Percentiles rank a stretch among this genome's conserved stretches.
Evolutionary conservation across 2,888 invertebrate genomes (phyloP).

Genomic region (Stramonita haemastoma): DNA sequence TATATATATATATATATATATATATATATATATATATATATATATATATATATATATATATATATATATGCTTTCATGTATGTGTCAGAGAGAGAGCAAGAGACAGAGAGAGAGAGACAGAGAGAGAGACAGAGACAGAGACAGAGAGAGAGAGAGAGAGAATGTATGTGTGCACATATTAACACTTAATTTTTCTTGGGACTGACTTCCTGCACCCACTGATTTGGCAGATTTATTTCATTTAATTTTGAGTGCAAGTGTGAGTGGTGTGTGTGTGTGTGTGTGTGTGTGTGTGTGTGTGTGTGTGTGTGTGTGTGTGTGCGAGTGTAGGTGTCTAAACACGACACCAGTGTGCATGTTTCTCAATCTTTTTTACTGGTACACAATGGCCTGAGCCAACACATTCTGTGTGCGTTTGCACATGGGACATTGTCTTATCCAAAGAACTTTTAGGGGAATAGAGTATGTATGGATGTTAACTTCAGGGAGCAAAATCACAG

Average conservation of each 20-base stretch:
- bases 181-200: no score
- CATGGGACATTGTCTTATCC: no score
- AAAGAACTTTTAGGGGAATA: no score
- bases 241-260: background rate
- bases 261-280: background rate
- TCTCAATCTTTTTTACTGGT: no score
- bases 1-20: background rate
- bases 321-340: background rate
- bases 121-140: background rate
- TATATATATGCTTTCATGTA: background rate
- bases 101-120: background rate
- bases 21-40: background rate
- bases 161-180: no score
- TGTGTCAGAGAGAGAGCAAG: background rate
- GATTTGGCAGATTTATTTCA: background rate
- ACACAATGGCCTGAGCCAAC: no score
- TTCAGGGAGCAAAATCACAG: no score
- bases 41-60: background rate
- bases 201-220: background rate
- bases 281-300: constrained; percentile 3
- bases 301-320: background rate
- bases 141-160: background rate
- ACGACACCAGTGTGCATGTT: background rate
- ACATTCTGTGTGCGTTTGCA: no score
- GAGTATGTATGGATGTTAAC: no score